Base-by-base conservation (phyloP, 2,888 invertebrate genomes). In the Erebia aethiops region DNA sequence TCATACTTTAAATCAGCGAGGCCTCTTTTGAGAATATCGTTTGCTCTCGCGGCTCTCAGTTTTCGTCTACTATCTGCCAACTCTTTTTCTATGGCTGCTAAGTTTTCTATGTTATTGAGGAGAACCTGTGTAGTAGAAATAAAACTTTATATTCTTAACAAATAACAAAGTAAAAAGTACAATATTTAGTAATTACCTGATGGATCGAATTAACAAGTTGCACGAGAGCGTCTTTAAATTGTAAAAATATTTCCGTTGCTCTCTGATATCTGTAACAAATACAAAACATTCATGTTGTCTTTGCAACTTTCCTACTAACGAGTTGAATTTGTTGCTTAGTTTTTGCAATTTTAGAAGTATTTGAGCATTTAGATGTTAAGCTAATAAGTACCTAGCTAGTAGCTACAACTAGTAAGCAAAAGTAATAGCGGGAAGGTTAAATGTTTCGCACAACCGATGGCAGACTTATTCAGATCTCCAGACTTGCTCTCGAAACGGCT, bases 141-240 rank as follows among this genome's bases (percentile, higher is more conserved):
- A 10, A 62, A 16, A 16, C 14, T 14, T 10, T 43, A 16, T 11
- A 56, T 13, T 56, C 9, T 43, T 13, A 61, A 14, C 14, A 16
- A 60, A 10, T 13, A 7, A 26, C 14, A 14, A 4, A 21, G 21
- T 26, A 57, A 56, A n/a, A 4, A 13, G 11, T 3, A 0, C 5
- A 14, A 16, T 1, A 54, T 1, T 54, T n/a, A 5, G 1, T n/a
- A 21, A 21, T 69, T 75, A 92, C 92, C 84, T 91, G 87, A 80
- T 92, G 89, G 72, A 92, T 91, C 1, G 90, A 90, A 75, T 87
- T 87, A n/a, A 90, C 87, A 18, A 92, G 82, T 67, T 88, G 84
- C 8, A 87, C 80, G 1, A 91, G 79, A 41, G 90, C 87, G 74
- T 88, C 89, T 77, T 90, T 92, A 71, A 92, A 93, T 71, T 89